These are phyloP conservation scores for Danio kyathit DNA, from an alignment of 2,797 vertebrate genomes.

Conservation along the genomic window DNA sequence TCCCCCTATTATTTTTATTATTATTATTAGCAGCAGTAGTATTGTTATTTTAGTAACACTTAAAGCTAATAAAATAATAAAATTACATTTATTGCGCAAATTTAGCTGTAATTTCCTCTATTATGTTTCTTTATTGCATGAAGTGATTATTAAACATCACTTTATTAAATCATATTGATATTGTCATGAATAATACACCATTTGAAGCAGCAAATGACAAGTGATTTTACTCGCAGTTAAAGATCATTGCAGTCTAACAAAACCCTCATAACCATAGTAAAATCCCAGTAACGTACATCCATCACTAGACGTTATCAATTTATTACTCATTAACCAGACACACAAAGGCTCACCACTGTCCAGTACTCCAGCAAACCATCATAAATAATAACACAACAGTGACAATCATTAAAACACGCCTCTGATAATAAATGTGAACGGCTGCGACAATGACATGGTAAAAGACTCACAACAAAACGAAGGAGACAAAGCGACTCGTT, in stretches of 20 bases:
- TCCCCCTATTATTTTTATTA: too few species aligned
- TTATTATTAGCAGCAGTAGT: too few species aligned
- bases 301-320: background rate
- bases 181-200: background rate
- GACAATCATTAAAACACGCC: background rate
- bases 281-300: constrained; percentile 2
- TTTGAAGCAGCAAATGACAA: constrained; percentile 14
- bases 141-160: background rate
- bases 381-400: background rate
- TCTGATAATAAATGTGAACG: constrained; percentile 1
- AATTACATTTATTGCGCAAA: too few species aligned
- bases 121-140: too few species aligned
- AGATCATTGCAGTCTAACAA: background rate
- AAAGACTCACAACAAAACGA: constrained; percentile 25
- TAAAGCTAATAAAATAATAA: too few species aligned
- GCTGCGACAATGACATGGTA: constrained; percentile 5
- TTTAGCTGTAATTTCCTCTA: too few species aligned
- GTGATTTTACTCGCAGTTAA: background rate
- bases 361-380: background rate
- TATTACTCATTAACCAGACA: background rate
- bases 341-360: background rate
- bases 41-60: too few species aligned
- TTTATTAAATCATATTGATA: background rate
- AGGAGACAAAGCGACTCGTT: constrained; percentile 9
- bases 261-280: background rate